phyloP scores from a whole-genome alignment of 2,113 vertebrate genomes.

The Albula glossodonta region DNA sequence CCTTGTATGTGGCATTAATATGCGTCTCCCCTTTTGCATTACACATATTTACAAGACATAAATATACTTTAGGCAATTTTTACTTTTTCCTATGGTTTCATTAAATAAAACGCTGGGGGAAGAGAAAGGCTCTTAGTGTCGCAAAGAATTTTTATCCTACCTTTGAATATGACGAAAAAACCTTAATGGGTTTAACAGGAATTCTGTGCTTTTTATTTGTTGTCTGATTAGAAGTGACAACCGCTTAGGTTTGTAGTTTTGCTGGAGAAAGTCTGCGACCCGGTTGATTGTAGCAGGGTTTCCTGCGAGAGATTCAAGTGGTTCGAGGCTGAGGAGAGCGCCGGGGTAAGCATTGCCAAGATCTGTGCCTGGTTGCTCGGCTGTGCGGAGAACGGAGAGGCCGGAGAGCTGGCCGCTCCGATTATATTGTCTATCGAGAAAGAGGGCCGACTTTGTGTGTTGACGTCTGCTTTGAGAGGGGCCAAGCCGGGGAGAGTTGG shows the following conservation, averaged over 20 bases:
- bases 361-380: conserved; percentile 85
- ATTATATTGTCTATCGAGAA: conserved; percentile 99
- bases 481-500: conserved; percentile 75
- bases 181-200: conserved; percentile 55
- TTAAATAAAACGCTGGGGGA: conserved; percentile 36
- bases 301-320: conserved; percentile 86
- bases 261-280: conserved; percentile 77
- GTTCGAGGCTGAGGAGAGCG: conserved; percentile 82
- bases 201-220: conserved; percentile 37
- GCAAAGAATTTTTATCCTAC: conserved; percentile 73
- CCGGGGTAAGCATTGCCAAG: conserved; percentile 87
- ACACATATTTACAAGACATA: conserved; percentile 79
- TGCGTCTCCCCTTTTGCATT: conserved; percentile 50
- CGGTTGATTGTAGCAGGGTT: conserved; percentile 70
- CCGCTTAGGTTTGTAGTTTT: conserved; percentile 85
- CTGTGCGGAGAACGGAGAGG: conserved; percentile 74
- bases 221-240: conserved; percentile 81
- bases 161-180: conserved; percentile 70
- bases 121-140: conserved; percentile 52
- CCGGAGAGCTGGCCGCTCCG: conserved; percentile 73
- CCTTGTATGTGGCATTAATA: conserved; percentile 26
- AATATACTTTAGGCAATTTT: conserved; percentile 64
- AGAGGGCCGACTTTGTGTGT: conserved; percentile 78
- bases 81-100: conserved; percentile 42
- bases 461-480: conserved; percentile 84